Percentiles rank a stretch among this genome's conserved stretches.
These are phyloP conservation scores for Pseudomugil tenellus DNA, from an alignment of 2,797 vertebrate genomes.

Conservation along the genomic window DNA sequence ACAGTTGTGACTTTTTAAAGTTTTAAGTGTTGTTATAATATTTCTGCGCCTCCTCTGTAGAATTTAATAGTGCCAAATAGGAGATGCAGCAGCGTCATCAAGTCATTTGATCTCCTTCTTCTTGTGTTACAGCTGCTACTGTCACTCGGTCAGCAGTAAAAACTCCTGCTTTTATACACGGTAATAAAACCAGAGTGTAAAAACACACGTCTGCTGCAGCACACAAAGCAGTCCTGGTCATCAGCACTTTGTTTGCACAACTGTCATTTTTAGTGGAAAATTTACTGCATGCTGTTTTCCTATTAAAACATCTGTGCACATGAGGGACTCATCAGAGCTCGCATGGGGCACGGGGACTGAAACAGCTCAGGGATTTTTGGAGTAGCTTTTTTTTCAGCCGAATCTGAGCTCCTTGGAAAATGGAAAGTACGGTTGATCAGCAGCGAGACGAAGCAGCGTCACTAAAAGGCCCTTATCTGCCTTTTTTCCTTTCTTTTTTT, in stretches of 20 bases:
- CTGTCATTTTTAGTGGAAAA: conserved; percentile 20
- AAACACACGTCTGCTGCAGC: conserved; percentile 36
- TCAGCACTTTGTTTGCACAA: conserved; percentile 25
- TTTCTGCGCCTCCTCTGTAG: neutral
- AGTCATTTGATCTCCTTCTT: conserved; percentile 31
- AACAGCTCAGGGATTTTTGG: conserved; percentile 41
- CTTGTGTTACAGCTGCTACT: conserved; percentile 50
- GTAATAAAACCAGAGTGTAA: conserved; percentile 35
- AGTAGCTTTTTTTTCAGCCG: conserved; percentile 48
- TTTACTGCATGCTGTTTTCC: conserved; percentile 48
- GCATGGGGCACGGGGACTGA: conserved; percentile 47
- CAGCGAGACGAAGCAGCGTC: conserved; percentile 21
- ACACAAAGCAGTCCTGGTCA: conserved; percentile 33
- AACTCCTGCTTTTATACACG: conserved; percentile 44
- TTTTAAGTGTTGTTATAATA: conserved; percentile 4
- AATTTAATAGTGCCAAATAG: conserved; percentile 20
- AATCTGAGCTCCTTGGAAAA: conserved; percentile 27
- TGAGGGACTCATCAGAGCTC: conserved; percentile 56
- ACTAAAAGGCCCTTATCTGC: conserved; percentile 40
- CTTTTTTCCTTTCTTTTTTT: conserved; percentile 62
- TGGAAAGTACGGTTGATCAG: conserved; percentile 39
- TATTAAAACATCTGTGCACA: conserved; percentile 49
- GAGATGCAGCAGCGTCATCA: conserved; percentile 27
- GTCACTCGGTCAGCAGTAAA: conserved; percentile 47
- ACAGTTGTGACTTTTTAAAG: conserved; percentile 4